Conservation (phyloP, 2,888 invertebrate genomes). For the Megalurothrips usitatus region DNA sequence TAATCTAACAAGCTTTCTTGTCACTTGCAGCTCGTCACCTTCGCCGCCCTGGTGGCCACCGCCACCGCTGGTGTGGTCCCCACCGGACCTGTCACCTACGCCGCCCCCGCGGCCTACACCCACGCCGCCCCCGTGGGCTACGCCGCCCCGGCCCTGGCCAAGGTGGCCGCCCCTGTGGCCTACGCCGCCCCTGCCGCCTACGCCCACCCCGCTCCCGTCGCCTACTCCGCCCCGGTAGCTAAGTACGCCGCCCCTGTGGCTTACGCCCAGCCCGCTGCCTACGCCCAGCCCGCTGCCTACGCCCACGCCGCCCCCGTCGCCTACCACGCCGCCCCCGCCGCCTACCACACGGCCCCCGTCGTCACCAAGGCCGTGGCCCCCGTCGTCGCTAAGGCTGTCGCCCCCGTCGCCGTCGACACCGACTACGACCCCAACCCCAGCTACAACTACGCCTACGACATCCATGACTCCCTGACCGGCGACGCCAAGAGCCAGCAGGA, state of each 20-base stretch:
- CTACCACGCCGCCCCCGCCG: slow-evolving; percentile 34
- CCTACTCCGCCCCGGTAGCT: slow-evolving; percentile 41
- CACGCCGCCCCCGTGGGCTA: slow-evolving; percentile 42
- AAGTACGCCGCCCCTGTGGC: slow-evolving; percentile 37
- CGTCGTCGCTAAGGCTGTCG: slow-evolving; percentile 38
- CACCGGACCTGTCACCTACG: slow-evolving; percentile 36
- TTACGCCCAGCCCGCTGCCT: slow-evolving; percentile 34
- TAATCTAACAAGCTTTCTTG: too few relatives aligned
- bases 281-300: not conserved
- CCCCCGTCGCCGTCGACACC: slow-evolving; percentile 34
- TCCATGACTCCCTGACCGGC: slow-evolving; percentile 38
- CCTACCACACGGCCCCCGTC: not conserved
- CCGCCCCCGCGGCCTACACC: slow-evolving; percentile 42
- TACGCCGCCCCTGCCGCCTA: slow-evolving; percentile 37
- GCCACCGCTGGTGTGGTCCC: slow-evolving; percentile 34
- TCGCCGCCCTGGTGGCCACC: slow-evolving; percentile 36
- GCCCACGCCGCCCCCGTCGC: slow-evolving; percentile 31
- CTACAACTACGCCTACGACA: slow-evolving; percentile 33
- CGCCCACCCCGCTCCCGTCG: slow-evolving; percentile 42
- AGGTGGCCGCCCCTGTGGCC: slow-evolving; percentile 37
- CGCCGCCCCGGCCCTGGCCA: slow-evolving; percentile 41
- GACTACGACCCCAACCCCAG: slow-evolving; percentile 36
- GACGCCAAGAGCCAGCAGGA: slow-evolving; percentile 40
- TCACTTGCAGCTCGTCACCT: slow-evolving; percentile 33
- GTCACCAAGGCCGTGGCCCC: slow-evolving; percentile 30